Evolutionary conservation across 2,113 vertebrate genomes (phyloP).

Genomic region (Microtus richardsoni): DNA sequence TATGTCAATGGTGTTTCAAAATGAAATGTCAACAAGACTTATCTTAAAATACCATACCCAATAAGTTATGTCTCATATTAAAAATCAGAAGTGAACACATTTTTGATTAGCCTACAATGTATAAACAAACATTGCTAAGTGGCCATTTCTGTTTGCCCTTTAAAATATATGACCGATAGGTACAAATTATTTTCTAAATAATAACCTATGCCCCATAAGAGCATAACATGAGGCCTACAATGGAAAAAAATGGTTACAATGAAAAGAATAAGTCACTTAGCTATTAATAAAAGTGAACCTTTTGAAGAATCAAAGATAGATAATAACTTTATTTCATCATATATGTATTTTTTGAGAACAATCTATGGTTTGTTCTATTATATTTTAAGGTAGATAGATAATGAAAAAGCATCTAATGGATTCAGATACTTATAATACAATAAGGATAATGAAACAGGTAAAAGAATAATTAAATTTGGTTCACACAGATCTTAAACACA

Average conservation of each 20-base stretch:
- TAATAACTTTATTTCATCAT: neutral
- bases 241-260: neutral
- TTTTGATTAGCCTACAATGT: conserved; percentile 42
- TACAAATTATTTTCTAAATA: neutral
- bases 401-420: neutral
- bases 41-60: conserved; percentile 19
- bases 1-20: conserved; percentile 11
- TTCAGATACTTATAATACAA: neutral
- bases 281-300: neutral
- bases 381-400: neutral
- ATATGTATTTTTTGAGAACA: neutral
- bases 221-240: neutral
- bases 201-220: neutral
- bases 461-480: neutral
- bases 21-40: conserved; percentile 21
- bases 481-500: neutral
- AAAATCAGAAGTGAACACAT: conserved; percentile 6
- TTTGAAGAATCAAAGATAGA: neutral
- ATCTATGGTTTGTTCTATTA: neutral
- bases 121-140: conserved; percentile 19
- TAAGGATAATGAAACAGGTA: neutral
- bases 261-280: neutral
- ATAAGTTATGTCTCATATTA: neutral
- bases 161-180: neutral
- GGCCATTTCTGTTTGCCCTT: neutral